Conservation (phyloP, 1,140 invertebrate genomes). For the Pygmarrhopalites habei region DNA sequence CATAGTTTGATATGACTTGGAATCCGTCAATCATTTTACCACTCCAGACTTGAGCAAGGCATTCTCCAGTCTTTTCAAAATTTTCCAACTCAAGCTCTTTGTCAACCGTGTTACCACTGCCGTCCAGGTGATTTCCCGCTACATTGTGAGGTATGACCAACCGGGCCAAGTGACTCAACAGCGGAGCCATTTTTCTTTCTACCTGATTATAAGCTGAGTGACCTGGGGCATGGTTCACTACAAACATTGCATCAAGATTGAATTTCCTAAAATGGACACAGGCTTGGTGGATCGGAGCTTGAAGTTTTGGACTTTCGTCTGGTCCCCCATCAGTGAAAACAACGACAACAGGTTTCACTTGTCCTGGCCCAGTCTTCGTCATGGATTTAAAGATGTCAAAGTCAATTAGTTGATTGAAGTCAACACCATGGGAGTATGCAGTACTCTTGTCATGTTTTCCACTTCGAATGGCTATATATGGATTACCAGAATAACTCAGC, state of each 20-base stretch:
- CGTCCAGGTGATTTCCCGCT: conserved; percentile 44
- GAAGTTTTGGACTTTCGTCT: conserved; percentile 44
- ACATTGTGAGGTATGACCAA: conserved; percentile 43
- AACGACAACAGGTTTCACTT: conserved; percentile 44
- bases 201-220: conserved; percentile 42
- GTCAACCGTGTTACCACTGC: conserved; percentile 5
- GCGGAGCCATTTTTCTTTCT: conserved; percentile 44
- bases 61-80: conserved; percentile 40
- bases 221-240: conserved; percentile 46
- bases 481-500: conserved; percentile 43
- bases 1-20: conserved; percentile 41
- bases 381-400: conserved; percentile 39
- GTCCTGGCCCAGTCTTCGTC: conserved; percentile 35
- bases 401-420: conserved; percentile 41
- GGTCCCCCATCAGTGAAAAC: conserved; percentile 44
- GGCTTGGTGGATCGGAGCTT: conserved; percentile 14
- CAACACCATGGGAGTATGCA: conserved; percentile 42
- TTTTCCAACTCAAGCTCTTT: conserved; percentile 40
- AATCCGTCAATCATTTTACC: conserved; percentile 41
- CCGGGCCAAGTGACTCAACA: conserved; percentile 43
- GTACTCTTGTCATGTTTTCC: conserved; percentile 40
- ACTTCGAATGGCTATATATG: conserved; percentile 44
- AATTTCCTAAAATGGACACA: conserved; percentile 12
- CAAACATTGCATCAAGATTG: conserved; percentile 46
- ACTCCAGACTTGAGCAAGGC: conserved; percentile 41